These are phyloP conservation scores for Corythaeola cristata DNA, from an alignment of 2,113 vertebrate genomes.

Conservation along the genomic window DNA sequence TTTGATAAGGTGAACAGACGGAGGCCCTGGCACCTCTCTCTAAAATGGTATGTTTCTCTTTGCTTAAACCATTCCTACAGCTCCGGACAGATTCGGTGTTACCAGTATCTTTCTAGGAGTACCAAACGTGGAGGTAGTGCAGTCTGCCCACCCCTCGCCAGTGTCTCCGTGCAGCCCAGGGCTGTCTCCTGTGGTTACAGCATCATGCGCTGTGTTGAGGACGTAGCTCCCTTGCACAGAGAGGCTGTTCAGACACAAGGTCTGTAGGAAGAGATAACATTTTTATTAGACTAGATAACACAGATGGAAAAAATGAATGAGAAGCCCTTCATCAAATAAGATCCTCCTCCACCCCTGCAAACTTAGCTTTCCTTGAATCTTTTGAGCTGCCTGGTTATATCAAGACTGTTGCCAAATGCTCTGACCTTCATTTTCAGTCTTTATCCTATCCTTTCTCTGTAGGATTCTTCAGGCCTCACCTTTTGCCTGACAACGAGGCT, in stretches of 20 bases:
- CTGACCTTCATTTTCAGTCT: slow-evolving; percentile 19
- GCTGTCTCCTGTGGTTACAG: background rate
- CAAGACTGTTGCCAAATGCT: background rate
- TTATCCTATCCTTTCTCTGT: background rate
- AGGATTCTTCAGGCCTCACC: background rate
- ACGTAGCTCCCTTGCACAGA: background rate
- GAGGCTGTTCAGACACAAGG: background rate
- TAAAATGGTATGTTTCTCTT: background rate
- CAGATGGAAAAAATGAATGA: slow-evolving; percentile 40
- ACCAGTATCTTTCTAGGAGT: background rate
- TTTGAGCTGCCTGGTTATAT: background rate
- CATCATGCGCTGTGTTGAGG: background rate
- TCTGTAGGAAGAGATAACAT: slow-evolving; percentile 50
- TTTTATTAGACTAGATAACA: slow-evolving; percentile 55
- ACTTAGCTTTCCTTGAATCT: background rate
- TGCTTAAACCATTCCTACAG: background rate
- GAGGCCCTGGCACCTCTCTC: background rate
- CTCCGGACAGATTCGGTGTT: background rate
- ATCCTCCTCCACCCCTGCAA: background rate
- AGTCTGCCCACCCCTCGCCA: background rate
- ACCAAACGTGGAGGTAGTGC: background rate
- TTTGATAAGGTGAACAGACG: background rate
- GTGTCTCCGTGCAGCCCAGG: background rate
- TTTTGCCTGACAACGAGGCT: background rate
- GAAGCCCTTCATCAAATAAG: slow-evolving; percentile 33